These are phyloP conservation scores for Aphaenogaster ashmeadi DNA, from an alignment of 1,140 invertebrate genomes.

Conservation along the genomic window DNA sequence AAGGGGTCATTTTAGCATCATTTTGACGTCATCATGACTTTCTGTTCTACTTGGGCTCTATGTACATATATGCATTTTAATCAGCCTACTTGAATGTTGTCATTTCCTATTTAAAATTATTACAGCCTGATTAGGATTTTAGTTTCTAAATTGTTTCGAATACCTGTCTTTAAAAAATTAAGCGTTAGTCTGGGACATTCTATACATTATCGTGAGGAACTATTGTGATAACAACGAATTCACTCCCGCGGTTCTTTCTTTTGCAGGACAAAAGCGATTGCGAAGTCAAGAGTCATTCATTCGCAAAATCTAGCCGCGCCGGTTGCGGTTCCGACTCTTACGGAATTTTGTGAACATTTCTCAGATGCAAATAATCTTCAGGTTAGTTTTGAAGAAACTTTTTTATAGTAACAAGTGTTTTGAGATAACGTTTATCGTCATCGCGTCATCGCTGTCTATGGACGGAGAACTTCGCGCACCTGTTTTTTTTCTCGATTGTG, in stretches of 20 bases:
- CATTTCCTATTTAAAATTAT: neutral
- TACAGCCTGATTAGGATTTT: neutral
- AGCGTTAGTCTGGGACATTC: neutral
- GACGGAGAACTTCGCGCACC: slow-evolving; percentile 13
- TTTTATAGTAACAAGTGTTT: neutral
- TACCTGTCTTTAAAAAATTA: neutral
- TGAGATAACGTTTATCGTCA: neutral
- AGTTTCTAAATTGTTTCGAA: neutral
- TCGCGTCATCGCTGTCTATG: neutral
- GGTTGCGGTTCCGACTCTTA: neutral
- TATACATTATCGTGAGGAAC: neutral
- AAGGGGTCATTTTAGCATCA: too few species aligned
- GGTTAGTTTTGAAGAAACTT: neutral
- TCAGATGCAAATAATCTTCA: neutral
- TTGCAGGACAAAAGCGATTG: slow-evolving; percentile 55
- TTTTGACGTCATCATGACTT: too few species aligned
- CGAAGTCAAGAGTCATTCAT: slow-evolving; percentile 28
- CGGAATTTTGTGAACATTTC: neutral
- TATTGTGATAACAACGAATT: slow-evolving; percentile 50
- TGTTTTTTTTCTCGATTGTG: slow-evolving; percentile 38
- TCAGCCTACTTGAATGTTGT: neutral
- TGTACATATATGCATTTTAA: neutral
- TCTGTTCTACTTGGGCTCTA: too few species aligned
- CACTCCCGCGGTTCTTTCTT: slow-evolving; percentile 59
- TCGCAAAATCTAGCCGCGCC: slow-evolving; percentile 29